Conservation (phyloP, 2,888 invertebrate genomes). For the Tridacna crocea region DNA sequence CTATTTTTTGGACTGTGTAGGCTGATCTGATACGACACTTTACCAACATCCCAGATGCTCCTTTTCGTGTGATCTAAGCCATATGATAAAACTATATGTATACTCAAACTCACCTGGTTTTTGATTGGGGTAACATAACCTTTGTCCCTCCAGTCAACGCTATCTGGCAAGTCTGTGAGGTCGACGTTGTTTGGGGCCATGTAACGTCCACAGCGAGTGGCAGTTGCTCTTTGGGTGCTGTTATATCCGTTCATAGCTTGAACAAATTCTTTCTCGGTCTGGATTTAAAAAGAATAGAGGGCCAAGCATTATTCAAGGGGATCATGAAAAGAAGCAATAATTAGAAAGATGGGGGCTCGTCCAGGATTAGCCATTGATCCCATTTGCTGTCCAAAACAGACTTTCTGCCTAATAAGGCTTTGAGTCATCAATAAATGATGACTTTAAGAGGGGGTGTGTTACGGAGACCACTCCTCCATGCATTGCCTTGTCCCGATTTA, state of each 20-base stretch:
- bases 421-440: too few relatives aligned
- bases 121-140: conserved; percentile 82
- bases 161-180: conserved; percentile 60
- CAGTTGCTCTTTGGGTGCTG: conserved; percentile 16
- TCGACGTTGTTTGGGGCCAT: conserved; percentile 58
- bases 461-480: too few relatives aligned
- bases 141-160: conserved; percentile 80
- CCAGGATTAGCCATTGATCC: background rate
- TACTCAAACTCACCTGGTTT: conserved; percentile 72
- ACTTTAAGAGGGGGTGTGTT: too few relatives aligned
- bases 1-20: too few relatives aligned
- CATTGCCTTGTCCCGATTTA: too few relatives aligned
- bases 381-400: too few relatives aligned
- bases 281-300: background rate
- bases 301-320: background rate
- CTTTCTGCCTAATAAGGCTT: too few relatives aligned
- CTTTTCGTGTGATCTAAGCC: too few relatives aligned
- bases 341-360: too few relatives aligned
- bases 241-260: conserved; percentile 67
- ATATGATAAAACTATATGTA: background rate
- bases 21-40: too few relatives aligned
- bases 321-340: background rate
- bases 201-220: conserved; percentile 36
- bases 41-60: too few relatives aligned
- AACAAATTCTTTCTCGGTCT: conserved; percentile 67